Conservation (phyloP, 2,888 invertebrate species). For the Hydropsyche betteni region DNA sequence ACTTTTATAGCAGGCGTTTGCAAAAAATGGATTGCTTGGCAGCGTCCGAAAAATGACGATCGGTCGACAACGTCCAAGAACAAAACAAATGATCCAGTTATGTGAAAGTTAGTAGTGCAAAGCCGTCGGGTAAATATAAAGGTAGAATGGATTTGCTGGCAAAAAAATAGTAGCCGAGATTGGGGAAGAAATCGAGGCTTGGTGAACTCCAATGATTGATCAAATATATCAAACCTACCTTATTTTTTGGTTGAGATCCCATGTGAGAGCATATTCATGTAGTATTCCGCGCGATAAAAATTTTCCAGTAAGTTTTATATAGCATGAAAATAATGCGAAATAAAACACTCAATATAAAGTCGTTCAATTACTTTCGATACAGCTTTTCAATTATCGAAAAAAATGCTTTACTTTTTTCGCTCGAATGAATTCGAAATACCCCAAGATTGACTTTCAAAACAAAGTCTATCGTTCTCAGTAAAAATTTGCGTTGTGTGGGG, state of each 20-base stretch:
- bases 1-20: neutral
- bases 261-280: too few species aligned
- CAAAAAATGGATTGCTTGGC: slow-evolving; percentile 29
- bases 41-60: slow-evolving; percentile 26
- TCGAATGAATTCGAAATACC: too few species aligned
- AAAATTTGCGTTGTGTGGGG: slow-evolving; percentile 17
- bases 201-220: slow-evolving; percentile 31
- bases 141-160: slow-evolving; percentile 43
- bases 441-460: too few species aligned
- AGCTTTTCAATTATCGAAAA: too few species aligned
- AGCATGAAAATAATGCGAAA: too few species aligned
- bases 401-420: too few species aligned
- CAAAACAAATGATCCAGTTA: slow-evolving; percentile 47
- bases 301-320: too few species aligned
- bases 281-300: too few species aligned
- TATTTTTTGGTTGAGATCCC: slow-evolving; percentile 33
- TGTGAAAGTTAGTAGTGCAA: slow-evolving; percentile 37
- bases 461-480: neutral
- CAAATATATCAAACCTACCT: slow-evolving; percentile 45
- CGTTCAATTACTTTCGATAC: too few species aligned
- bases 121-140: slow-evolving; percentile 44
- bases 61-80: slow-evolving; percentile 32
- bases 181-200: too few species aligned
- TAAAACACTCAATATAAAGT: too few species aligned
- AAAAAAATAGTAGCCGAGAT: slow-evolving; percentile 30